A percentile compares a stretch with the other conserved stretches of the same genome.
Evolutionary conservation across 1,140 invertebrate genomes (phyloP).

Genomic region (Papilio glaucus): DNA sequence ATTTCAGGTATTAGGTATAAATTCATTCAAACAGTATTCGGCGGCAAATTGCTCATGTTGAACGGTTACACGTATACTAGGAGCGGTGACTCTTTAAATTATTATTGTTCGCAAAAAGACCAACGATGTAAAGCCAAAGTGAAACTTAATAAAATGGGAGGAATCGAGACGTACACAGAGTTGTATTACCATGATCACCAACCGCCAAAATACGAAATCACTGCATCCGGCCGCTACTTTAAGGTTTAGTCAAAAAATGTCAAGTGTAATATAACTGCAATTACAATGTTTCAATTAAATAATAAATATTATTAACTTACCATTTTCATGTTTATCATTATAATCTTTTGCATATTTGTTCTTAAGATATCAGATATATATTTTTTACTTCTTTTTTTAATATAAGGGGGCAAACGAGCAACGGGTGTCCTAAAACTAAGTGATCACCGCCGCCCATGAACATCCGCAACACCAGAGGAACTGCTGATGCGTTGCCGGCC

Average conservation of each 20-base stretch:
- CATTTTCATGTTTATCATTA: too few relatives aligned
- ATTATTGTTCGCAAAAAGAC: constrained; percentile 52
- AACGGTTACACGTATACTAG: constrained; percentile 54
- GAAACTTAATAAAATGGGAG: constrained; percentile 38
- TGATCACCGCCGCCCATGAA: too few relatives aligned
- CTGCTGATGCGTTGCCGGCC: too few relatives aligned
- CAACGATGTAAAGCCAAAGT: constrained; percentile 44
- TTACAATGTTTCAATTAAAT: too few relatives aligned
- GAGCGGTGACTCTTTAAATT: constrained; percentile 39
- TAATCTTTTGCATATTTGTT: too few relatives aligned
- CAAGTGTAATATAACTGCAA: neutral
- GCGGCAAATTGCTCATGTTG: constrained; percentile 47
- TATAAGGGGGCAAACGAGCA: too few relatives aligned
- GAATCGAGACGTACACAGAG: constrained; percentile 4
- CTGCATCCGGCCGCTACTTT: constrained; percentile 39
- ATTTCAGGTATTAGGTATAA: neutral
- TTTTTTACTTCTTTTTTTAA: too few relatives aligned
- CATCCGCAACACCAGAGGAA: too few relatives aligned
- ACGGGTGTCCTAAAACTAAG: too few relatives aligned
- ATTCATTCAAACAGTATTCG: constrained; percentile 39
- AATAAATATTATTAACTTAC: too few relatives aligned
- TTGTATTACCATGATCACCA: constrained; percentile 37
- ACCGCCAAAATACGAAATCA: constrained; percentile 43
- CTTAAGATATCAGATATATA: too few relatives aligned
- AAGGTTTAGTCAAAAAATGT: constrained; percentile 42